A percentile compares a stretch with the other conserved stretches of the same genome.
Conservation (phyloP, 2,797 vertebrate species). For the Microhierax caerulescens region DNA sequence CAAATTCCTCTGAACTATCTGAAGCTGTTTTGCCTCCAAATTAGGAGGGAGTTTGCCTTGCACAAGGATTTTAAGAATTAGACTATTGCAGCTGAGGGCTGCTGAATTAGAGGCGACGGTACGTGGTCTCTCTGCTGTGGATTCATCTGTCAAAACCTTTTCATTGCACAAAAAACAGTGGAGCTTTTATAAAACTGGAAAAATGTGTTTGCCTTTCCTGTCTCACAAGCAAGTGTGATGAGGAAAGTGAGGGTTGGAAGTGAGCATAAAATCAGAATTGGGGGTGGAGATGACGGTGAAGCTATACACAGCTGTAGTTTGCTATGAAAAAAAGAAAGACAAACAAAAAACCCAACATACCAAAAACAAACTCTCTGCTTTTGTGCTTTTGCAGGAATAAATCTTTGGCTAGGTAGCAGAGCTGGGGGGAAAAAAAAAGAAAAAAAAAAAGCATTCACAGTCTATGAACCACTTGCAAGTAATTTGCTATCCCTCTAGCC, state of each 20-base stretch:
- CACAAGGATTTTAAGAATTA: background rate
- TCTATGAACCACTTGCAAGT: background rate
- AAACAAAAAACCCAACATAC: background rate
- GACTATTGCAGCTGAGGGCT: background rate
- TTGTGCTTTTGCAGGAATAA: background rate
- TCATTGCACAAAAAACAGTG: background rate
- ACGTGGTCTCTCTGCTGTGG: accelerated
- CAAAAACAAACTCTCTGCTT: background rate
- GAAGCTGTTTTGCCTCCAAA: background rate
- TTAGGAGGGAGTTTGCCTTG: background rate
- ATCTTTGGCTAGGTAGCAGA: background rate
- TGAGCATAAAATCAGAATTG: background rate
- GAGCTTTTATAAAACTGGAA: background rate
- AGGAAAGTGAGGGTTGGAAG: background rate
- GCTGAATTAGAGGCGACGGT: background rate
- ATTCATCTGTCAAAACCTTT: background rate
- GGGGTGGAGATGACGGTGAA: background rate
- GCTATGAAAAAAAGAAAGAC: background rate
- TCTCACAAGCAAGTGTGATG: background rate
- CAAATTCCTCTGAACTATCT: background rate
- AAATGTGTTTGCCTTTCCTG: background rate
- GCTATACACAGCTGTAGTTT: background rate
- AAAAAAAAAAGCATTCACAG: background rate
- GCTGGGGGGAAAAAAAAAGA: background rate
- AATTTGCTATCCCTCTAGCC: background rate